phyloP scores from a whole-genome alignment of 2,113 vertebrate species.

The Salvelinus fontinalis region DNA sequence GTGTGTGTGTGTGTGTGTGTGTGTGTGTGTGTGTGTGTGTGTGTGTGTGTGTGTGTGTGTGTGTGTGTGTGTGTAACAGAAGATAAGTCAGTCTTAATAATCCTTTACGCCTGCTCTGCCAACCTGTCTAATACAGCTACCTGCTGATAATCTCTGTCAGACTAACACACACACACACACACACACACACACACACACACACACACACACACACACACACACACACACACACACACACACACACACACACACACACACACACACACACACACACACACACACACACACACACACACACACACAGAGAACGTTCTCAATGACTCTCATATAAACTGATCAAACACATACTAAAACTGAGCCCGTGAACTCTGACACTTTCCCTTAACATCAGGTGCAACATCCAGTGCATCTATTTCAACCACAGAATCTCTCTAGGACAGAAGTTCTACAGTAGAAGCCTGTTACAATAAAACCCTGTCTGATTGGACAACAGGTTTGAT shows the following conservation, averaged over 20 bases:
- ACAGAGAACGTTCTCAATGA: not conserved
- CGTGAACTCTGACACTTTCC: too few relatives aligned
- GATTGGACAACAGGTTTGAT: not conserved
- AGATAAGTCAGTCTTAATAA: constrained; percentile 47
- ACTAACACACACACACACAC: too few relatives aligned
- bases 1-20: too few relatives aligned
- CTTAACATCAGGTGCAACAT: too few relatives aligned
- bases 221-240: too few relatives aligned
- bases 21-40: not conserved
- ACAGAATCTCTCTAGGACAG: too few relatives aligned
- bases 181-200: constrained; percentile 1
- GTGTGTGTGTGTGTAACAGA: constrained; percentile 3
- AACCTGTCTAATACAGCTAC: constrained; percentile 36
- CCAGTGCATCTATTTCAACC: too few relatives aligned
- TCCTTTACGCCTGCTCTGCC: constrained; percentile 30
- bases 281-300: constrained; percentile 2
- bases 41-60: not conserved
- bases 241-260: constrained; percentile 16
- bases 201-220: too few relatives aligned
- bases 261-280: too few relatives aligned
- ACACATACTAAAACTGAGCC: not conserved
- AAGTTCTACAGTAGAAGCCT: too few relatives aligned
- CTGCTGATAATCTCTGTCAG: constrained; percentile 35
- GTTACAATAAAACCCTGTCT: too few relatives aligned
- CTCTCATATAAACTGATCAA: not conserved